Evolutionary conservation across 1,140 invertebrate species (phyloP), one percentile per base, ranked within the genome.

Genomic region (Arctopsyche grandis): DNA sequence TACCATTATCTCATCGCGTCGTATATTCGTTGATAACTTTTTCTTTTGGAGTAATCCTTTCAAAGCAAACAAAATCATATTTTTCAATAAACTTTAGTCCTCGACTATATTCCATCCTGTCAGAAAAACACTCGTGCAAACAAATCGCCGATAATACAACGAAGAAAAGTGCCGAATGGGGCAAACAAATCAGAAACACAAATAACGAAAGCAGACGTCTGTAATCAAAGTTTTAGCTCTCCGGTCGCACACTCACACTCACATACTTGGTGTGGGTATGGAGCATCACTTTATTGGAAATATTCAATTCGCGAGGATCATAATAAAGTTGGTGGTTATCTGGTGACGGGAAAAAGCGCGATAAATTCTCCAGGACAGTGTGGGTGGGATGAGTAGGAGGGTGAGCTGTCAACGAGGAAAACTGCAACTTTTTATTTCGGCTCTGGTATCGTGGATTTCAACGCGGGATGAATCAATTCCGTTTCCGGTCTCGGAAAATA

Each of bases 171-270:
- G 60, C 48, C 4, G 48, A 66, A n/a, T 70, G n/a, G 43, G 9
- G 1, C 10, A 19, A 52, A 46, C 9, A n/a, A 10, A 44, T 71
- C 69, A 52, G 26, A 9, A 19, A 38, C 14, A 16, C 16, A 46
- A 46, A 71, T 46, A 24, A 22, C 24, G n/a, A 71, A 46, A 71
- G 43, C 29, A 66, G 24, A 66, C 63, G 24, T 66, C 14, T 0
- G 71, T 38, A 52, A 56, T 58, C 71, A 52, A 75, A 75, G 46
- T 75, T 75, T 75, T 73, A 19, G 38, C 9, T 75, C 56, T 3
- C 44, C 22, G 56, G 21, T 70, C 12, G 7, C 16, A 38, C 9
- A 29, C 12, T 4, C 29, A 38, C 29, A 38, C n/a, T 38, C 1
- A 38, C 7, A 38, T 38, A 38, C 7, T 38, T n/a, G n/a, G n/a